These are phyloP conservation scores for Eudasyphora cyanicolor DNA, from an alignment of 2,888 invertebrate genomes.

Conservation along the genomic window DNA sequence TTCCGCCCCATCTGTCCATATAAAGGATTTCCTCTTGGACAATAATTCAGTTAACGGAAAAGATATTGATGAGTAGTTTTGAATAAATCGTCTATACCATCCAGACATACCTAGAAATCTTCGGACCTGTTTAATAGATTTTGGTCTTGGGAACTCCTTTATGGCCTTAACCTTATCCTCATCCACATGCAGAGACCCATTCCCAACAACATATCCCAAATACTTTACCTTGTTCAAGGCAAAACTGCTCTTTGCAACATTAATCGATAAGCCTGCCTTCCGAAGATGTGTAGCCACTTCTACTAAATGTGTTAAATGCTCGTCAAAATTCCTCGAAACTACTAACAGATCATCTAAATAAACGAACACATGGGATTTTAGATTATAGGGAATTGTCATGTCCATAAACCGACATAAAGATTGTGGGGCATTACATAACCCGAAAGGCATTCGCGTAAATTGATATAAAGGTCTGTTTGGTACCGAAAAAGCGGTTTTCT, in stretches of 20 bases:
- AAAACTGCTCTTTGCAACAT: background rate
- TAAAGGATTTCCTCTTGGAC: background rate
- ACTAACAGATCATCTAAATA: conserved; percentile 16
- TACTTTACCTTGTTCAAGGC: background rate
- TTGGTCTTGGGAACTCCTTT: background rate
- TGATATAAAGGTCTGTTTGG: conserved; percentile 24
- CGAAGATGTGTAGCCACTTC: background rate
- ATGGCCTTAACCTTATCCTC: conserved; percentile 11
- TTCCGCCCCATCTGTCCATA: background rate
- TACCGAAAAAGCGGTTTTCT: conserved; percentile 3
- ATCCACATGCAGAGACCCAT: background rate
- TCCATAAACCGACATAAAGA: conserved; percentile 30
- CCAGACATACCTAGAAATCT: background rate
- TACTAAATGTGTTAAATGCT: too few species aligned
- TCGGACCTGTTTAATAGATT: background rate
- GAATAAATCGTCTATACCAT: too few species aligned
- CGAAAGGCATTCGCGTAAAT: conserved; percentile 24
- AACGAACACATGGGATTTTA: conserved; percentile 19
- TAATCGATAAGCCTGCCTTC: background rate
- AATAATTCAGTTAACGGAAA: background rate
- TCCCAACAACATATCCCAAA: conserved; percentile 7
- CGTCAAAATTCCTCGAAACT: background rate
- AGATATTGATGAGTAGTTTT: too few species aligned
- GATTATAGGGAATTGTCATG: conserved; percentile 13
- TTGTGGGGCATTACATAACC: conserved; percentile 31